A percentile compares a stretch with the other conserved stretches of the same genome.
Evolutionary conservation across 1,140 invertebrate genomes (phyloP).

Genomic region (Drosophila novamexicana): DNA sequence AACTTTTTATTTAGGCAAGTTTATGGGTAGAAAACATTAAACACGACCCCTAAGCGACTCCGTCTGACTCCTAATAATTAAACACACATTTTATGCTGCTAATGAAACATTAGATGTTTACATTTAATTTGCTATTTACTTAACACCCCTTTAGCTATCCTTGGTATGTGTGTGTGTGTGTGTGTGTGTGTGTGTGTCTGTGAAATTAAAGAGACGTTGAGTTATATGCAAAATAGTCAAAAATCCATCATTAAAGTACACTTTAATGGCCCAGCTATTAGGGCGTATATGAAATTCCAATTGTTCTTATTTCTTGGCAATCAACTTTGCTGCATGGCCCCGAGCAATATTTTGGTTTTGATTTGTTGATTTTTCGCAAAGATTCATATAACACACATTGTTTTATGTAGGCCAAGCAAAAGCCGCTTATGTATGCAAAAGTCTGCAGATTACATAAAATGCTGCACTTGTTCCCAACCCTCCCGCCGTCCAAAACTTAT

Average conservation of each 20-base stretch:
- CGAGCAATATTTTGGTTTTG: conserved; percentile 33
- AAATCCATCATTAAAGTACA: conserved; percentile 39
- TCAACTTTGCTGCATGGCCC: conserved; percentile 64
- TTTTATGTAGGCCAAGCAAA: conserved; percentile 59
- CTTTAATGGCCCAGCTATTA: conserved; percentile 8
- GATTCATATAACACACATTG: conserved; percentile 54
- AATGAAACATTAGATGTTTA: conserved; percentile 83
- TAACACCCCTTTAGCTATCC: conserved; percentile 42
- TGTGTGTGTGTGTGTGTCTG: background rate
- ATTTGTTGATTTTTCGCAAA: conserved; percentile 72
- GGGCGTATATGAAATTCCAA: conserved; percentile 25
- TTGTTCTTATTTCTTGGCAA: conserved; percentile 60
- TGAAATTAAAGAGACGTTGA: background rate
- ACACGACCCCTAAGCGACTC: conserved; percentile 50
- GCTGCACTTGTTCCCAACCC: conserved; percentile 13
- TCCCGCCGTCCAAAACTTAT: conserved; percentile 17
- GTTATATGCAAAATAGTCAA: conserved; percentile 3
- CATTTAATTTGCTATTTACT: conserved; percentile 80
- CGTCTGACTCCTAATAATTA: conserved; percentile 65
- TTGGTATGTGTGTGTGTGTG: background rate
- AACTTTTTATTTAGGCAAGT: conserved; percentile 77
- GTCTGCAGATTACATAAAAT: conserved; percentile 60
- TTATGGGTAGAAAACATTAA: conserved; percentile 58
- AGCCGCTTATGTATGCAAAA: conserved; percentile 76
- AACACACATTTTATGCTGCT: conserved; percentile 81